These are phyloP conservation scores for Apotomis turbidana DNA, from an alignment of 2,888 invertebrate genomes.

Conservation along the genomic window DNA sequence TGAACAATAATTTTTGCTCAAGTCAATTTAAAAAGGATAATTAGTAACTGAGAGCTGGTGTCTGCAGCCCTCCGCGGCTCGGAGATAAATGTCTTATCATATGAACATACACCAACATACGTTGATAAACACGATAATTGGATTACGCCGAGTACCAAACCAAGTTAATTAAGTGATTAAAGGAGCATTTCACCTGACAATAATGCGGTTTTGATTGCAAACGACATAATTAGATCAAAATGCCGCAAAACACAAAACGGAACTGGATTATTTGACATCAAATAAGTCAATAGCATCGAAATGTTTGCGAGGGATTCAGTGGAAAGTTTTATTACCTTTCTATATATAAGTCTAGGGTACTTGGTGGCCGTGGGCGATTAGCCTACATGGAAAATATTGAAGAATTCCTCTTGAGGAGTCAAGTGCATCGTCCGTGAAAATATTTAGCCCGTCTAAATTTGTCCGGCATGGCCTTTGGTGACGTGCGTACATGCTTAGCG, in stretches of 20 bases:
- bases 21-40: no score
- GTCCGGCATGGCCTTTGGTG: conserved; percentile 75
- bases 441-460: conserved; percentile 78
- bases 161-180: conserved; percentile 41
- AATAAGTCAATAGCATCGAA: neutral
- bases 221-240: conserved; percentile 18
- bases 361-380: neutral
- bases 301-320: neutral
- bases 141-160: conserved; percentile 50
- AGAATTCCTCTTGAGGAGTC: conserved; percentile 49
- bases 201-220: conserved; percentile 34
- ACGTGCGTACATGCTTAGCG: conserved; percentile 48
- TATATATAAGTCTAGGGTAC: neutral
- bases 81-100: conserved; percentile 59
- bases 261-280: neutral
- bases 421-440: conserved; percentile 77
- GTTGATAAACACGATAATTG: conserved; percentile 56
- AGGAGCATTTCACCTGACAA: conserved; percentile 29
- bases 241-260: neutral
- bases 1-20: no score
- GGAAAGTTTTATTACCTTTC: conserved; percentile 3
- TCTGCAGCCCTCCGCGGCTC: conserved; percentile 55
- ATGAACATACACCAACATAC: conserved; percentile 48
- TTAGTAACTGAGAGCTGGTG: conserved; percentile 40
- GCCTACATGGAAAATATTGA: conserved; percentile 37